These are phyloP conservation scores for Zaprionus tsacasi DNA, from an alignment of 1,140 invertebrate species.

Conservation along the genomic window DNA sequence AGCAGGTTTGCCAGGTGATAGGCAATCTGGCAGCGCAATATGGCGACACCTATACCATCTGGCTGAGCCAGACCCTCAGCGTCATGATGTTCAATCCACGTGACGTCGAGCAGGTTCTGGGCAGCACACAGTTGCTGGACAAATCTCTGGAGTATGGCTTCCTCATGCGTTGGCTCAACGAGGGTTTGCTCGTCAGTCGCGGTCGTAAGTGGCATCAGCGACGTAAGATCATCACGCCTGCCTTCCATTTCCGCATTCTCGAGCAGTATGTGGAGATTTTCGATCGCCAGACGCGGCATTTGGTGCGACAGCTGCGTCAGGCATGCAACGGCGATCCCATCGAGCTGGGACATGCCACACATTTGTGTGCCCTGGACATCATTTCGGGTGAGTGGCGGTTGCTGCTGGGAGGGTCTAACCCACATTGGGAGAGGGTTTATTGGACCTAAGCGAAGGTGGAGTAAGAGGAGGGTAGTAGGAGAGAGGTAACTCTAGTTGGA, in stretches of 20 bases:
- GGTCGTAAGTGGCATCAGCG: slow-evolving; percentile 90
- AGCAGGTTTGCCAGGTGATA: slow-evolving; percentile 39
- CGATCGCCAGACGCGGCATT: slow-evolving; percentile 87
- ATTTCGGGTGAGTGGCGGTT: slow-evolving; percentile 87
- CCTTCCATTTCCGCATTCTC: slow-evolving; percentile 94
- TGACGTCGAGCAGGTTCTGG: slow-evolving; percentile 65
- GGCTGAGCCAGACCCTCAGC: slow-evolving; percentile 64
- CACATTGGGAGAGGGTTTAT: neutral
- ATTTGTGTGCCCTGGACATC: slow-evolving; percentile 89
- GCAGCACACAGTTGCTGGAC: slow-evolving; percentile 56
- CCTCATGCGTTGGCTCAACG: slow-evolving; percentile 89
- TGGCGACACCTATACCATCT: slow-evolving; percentile 60
- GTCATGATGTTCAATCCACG: slow-evolving; percentile 59
- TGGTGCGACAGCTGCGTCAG: slow-evolving; percentile 85
- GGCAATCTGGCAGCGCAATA: slow-evolving; percentile 39
- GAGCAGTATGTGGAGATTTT: slow-evolving; percentile 90
- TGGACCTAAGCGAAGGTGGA: neutral
- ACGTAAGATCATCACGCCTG: slow-evolving; percentile 92
- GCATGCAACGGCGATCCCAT: slow-evolving; percentile 58
- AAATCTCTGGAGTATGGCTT: slow-evolving; percentile 86
- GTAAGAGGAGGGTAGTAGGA: neutral
- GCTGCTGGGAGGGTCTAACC: neutral
- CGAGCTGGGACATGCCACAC: slow-evolving; percentile 87
- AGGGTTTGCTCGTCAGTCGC: slow-evolving; percentile 88
- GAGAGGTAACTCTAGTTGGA: too few relatives aligned